Evolutionary conservation across 2,797 vertebrate genomes (phyloP).

Genomic region (Phylloscopus collybita): DNA sequence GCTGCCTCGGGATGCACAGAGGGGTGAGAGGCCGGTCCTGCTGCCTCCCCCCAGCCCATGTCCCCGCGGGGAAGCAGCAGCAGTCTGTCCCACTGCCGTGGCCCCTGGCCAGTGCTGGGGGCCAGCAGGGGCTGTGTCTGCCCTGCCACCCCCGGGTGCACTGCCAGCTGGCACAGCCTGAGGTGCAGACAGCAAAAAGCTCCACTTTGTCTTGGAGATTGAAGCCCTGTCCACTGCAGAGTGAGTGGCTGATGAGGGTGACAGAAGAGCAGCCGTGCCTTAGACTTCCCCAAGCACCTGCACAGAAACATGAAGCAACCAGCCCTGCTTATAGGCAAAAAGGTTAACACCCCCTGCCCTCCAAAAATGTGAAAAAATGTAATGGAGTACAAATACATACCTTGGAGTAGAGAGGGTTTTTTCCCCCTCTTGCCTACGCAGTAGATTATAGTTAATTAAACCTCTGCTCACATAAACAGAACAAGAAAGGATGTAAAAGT

Average conservation of each 20-base stretch:
- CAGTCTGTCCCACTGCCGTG: background rate
- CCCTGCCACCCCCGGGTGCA: rapidly evolving
- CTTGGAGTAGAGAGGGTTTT: background rate
- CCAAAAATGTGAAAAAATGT: constrained; percentile 16
- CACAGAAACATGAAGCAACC: background rate
- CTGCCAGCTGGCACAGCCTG: background rate
- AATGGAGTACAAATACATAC: constrained; percentile 22
- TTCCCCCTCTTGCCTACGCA: constrained; percentile 62
- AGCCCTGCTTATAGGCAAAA: background rate
- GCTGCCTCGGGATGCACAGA: background rate
- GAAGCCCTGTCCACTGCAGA: background rate
- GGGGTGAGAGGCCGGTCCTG: background rate
- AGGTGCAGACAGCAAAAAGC: background rate
- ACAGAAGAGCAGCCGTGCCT: background rate
- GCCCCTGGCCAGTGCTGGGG: background rate
- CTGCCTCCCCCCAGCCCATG: rapidly evolving
- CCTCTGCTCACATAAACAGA: constrained; percentile 80
- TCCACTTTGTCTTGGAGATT: background rate
- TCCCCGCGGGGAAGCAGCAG: background rate
- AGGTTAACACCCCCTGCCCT: background rate
- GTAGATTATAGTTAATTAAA: constrained; percentile 83
- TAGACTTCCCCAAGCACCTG: background rate
- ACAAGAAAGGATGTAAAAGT: constrained; percentile 82
- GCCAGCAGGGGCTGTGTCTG: background rate
- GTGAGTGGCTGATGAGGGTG: background rate